Evolutionary conservation across 1,140 invertebrate genomes (phyloP).

Genomic region (Cydia strobilella): DNA sequence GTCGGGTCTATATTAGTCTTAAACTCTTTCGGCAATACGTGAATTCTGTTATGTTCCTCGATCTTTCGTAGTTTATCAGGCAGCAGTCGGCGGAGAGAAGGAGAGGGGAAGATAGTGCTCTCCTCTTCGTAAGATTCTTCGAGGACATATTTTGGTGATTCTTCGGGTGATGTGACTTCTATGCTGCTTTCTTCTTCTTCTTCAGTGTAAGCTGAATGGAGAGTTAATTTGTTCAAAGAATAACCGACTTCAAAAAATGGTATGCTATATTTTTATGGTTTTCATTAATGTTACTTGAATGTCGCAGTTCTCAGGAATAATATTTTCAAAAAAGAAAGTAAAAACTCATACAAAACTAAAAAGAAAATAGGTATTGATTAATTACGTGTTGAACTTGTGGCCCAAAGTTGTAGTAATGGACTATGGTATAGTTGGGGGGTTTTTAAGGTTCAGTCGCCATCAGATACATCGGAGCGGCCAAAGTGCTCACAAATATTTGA

Average conservation of each 20-base stretch:
- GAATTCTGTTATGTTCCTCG: slow-evolving; percentile 56
- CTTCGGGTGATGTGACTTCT: slow-evolving; percentile 19
- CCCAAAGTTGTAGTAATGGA: no score
- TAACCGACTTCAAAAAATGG: not conserved
- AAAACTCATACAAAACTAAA: no score
- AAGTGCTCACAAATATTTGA: no score
- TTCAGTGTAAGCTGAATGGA: slow-evolving; percentile 30
- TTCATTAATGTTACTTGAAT: no score
- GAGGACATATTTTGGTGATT: slow-evolving; percentile 6
- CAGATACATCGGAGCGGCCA: no score
- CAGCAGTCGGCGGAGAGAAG: slow-evolving; percentile 55
- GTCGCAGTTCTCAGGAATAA: no score
- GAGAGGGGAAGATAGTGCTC: slow-evolving; percentile 58
- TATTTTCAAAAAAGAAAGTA: no score
- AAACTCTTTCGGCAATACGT: slow-evolving; percentile 63
- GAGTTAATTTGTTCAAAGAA: not conserved
- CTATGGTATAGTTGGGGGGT: no score
- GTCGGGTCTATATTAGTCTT: slow-evolving; percentile 58
- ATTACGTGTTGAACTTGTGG: no score
- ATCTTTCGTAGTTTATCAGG: slow-evolving; percentile 57
- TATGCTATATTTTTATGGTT: no score
- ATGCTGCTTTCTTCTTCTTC: slow-evolving; percentile 33
- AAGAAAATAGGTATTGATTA: no score
- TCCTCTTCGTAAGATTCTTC: slow-evolving; percentile 47
- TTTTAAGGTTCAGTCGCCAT: no score